Conservation (phyloP, 1,140 invertebrate species). For the Hycleus phaleratus region DNA sequence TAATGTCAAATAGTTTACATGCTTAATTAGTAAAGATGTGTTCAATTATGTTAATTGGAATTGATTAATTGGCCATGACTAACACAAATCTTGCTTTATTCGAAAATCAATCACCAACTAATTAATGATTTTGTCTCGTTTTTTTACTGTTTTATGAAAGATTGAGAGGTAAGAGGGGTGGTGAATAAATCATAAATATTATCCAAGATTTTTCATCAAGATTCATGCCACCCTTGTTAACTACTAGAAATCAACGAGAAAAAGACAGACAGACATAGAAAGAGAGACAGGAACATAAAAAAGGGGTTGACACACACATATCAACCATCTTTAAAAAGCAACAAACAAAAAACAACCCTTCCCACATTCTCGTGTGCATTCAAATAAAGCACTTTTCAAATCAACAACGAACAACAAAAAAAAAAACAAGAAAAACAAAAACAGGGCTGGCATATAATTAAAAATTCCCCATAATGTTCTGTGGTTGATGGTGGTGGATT, state of each 20-base stretch:
- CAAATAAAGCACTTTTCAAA: constrained; percentile 33
- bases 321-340: constrained; percentile 19
- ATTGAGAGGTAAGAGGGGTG: too few species aligned
- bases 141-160: too few species aligned
- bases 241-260: too few species aligned
- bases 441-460: constrained; percentile 37
- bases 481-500: too few species aligned
- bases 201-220: too few species aligned
- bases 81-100: too few species aligned
- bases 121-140: too few species aligned
- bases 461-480: constrained; percentile 30
- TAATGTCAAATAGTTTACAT: constrained; percentile 36
- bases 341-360: not conserved
- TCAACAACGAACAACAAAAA: constrained; percentile 36
- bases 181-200: too few species aligned
- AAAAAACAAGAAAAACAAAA: constrained; percentile 32
- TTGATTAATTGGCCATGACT: constrained; percentile 36
- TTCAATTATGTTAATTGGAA: constrained; percentile 41
- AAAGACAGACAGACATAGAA: not conserved
- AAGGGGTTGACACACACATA: not conserved
- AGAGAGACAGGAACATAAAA: not conserved
- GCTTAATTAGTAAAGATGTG: constrained; percentile 40
- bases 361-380: constrained; percentile 14
- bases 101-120: too few species aligned
- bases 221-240: too few species aligned